A percentile compares a stretch with the other conserved stretches of the same genome.
phyloP scores from a whole-genome alignment of 2,888 invertebrate genomes.

The Stegophylla sp. region DNA sequence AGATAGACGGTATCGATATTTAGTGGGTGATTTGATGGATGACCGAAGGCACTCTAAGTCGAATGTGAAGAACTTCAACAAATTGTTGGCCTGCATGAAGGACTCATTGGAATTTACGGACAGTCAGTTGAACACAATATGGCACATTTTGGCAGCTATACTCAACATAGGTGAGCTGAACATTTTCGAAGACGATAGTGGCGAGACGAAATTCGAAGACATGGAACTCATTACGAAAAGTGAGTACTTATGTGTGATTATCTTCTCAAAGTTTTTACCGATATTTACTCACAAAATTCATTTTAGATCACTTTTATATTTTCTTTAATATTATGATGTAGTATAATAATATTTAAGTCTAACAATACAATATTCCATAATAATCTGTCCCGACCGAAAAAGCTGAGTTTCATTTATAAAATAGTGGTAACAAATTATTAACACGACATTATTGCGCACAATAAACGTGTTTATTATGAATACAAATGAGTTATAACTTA shows the following conservation, averaged over 20 bases:
- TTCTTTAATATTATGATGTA: no score
- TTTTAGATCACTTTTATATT: no score
- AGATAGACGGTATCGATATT: constrained; percentile 77
- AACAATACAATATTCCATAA: not conserved
- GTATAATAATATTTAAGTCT: no score
- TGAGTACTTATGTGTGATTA: constrained; percentile 62
- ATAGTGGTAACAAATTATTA: not conserved
- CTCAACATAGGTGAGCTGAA: constrained; percentile 80
- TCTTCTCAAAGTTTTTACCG: no score
- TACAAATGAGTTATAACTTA: not conserved
- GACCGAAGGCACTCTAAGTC: constrained; percentile 72
- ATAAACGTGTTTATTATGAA: constrained; percentile 11
- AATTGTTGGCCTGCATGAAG: constrained; percentile 72
- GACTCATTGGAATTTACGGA: constrained; percentile 74
- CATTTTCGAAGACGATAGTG: constrained; percentile 74
- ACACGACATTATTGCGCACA: not conserved
- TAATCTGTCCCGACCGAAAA: not conserved
- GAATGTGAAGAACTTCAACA: constrained; percentile 72
- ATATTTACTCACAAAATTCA: no score
- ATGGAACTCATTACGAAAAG: constrained; percentile 73
- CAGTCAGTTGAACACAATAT: constrained; percentile 75
- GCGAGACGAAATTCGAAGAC: constrained; percentile 76
- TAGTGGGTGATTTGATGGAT: constrained; percentile 67
- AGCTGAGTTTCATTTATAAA: not conserved
- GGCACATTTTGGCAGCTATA: constrained; percentile 77